These are phyloP conservation scores for Athetis lepigone DNA, from an alignment of 2,888 invertebrate genomes.

Conservation along the genomic window DNA sequence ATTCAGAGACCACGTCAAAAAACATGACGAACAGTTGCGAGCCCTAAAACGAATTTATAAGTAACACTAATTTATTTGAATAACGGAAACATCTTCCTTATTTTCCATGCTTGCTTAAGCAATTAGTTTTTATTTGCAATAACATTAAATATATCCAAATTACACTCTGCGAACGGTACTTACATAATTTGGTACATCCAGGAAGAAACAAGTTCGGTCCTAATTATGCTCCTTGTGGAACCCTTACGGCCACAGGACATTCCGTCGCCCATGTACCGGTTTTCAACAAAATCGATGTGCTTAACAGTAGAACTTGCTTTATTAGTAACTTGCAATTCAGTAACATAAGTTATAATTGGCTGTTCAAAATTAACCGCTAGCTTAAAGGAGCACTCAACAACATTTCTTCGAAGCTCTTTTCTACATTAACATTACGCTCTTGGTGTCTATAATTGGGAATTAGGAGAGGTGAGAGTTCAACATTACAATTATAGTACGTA, in stretches of 20 bases:
- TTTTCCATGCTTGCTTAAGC: slow-evolving; percentile 14
- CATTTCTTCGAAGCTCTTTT: slow-evolving; percentile 14
- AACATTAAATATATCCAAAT: slow-evolving; percentile 25
- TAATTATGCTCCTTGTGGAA: slow-evolving; percentile 39
- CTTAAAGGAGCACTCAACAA: background rate
- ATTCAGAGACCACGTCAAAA: slow-evolving; percentile 31
- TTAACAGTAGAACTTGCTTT: slow-evolving; percentile 50
- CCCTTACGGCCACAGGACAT: slow-evolving; percentile 34
- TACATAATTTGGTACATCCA: slow-evolving; percentile 40
- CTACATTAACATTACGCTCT: background rate
- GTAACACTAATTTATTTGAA: slow-evolving; percentile 29
- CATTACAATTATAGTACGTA: slow-evolving; percentile 36
- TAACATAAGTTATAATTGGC: slow-evolving; percentile 35
- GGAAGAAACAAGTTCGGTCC: slow-evolving; percentile 44
- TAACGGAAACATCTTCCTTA: slow-evolving; percentile 45
- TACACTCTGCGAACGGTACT: slow-evolving; percentile 31
- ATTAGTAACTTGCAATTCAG: slow-evolving; percentile 48
- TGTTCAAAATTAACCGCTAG: slow-evolving; percentile 28
- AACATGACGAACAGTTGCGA: slow-evolving; percentile 22
- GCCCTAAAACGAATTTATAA: slow-evolving; percentile 44
- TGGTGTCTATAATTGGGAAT: slow-evolving; percentile 23
- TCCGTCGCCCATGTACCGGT: slow-evolving; percentile 58
- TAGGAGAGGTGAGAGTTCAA: slow-evolving; percentile 46
- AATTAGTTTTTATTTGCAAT: slow-evolving; percentile 50
- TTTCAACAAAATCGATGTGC: slow-evolving; percentile 46